A percentile compares a stretch with the other conserved stretches of the same genome.
Evolutionary conservation across 2,113 vertebrate genomes (phyloP).

Genomic region (Scytalopus superciliaris): DNA sequence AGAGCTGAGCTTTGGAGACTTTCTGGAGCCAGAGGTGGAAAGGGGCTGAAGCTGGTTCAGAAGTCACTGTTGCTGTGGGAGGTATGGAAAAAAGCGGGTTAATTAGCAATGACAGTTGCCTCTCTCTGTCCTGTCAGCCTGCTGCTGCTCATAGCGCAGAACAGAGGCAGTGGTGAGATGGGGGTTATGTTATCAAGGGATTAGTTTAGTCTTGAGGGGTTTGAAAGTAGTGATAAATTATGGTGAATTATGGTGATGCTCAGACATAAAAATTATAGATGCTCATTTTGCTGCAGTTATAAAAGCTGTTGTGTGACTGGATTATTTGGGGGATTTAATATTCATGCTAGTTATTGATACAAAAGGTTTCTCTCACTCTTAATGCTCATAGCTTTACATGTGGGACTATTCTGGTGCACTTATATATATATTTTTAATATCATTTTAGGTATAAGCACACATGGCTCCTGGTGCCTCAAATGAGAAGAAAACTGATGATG

Average conservation of each 20-base stretch:
- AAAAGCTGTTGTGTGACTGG: background rate
- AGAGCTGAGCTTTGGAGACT: background rate
- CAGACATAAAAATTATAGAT: background rate
- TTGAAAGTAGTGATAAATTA: background rate
- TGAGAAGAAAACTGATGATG: slow-evolving; percentile 26
- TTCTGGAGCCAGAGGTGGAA: background rate
- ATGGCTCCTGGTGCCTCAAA: slow-evolving; percentile 48
- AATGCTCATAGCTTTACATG: background rate
- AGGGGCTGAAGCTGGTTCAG: background rate
- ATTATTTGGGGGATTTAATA: background rate
- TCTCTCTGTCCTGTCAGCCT: accelerated
- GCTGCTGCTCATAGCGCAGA: background rate
- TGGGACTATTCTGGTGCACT: background rate
- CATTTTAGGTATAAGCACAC: background rate
- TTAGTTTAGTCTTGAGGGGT: background rate
- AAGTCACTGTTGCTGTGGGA: background rate
- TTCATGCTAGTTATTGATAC: background rate
- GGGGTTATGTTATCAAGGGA: background rate
- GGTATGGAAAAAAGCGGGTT: background rate
- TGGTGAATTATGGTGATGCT: background rate
- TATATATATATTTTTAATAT: background rate
- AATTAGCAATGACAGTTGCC: background rate
- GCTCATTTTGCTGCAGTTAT: background rate
- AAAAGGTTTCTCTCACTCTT: background rate
- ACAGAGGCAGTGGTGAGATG: background rate